Base-by-base conservation (phyloP, 2,113 vertebrate species). In the Struthidea cinerea region DNA sequence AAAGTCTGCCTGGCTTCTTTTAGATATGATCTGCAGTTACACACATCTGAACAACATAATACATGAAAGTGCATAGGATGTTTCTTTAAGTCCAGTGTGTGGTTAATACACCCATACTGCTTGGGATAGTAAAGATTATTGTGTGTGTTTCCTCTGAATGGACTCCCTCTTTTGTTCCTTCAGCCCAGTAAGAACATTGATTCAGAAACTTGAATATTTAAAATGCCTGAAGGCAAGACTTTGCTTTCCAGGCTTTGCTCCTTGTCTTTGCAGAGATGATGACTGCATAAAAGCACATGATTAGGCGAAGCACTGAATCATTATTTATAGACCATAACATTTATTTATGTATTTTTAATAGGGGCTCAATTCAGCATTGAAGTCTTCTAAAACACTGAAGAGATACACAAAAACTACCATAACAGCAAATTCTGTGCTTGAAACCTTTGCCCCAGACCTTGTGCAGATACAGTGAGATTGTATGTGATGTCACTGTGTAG, bases 161-260 rank as follows among this genome's bases (percentile, higher is more conserved):
- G 69, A 46, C 41, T 74, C 1, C 0, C 24, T 93, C 33, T 70
- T 91, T 42, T 87, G 35, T 71, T 80, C 39, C 85, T 75, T 74
- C n/a, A 80, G 26, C 7, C 42, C 35, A 77, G 3, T 71, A 59
- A 78, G 71, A 88, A 67, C 42, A 42, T 6, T 74, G 56, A 44
- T 75, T 96, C 76, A 92, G 56, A 90, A 93, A 84, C 7, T 8
- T 90, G 60, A 86, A 89, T 86, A n/a, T 95, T 95, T 91, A 73
- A 87, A 93, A 91, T 75, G 75, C 82, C 81, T 17, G 2, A 90
- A 96, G 86, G 50, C 69, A 89, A 93, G 39, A 52, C 79, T 96
- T 79, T 57, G 33, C 91, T 92, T 92, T 95, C 91, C 59, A 88
- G 77, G 81, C 59, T 86, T 84, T 80, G 49, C 52, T 68, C 52